Conservation (phyloP, 2,797 vertebrate genomes). For the Aeoliscus strigatus region DNA sequence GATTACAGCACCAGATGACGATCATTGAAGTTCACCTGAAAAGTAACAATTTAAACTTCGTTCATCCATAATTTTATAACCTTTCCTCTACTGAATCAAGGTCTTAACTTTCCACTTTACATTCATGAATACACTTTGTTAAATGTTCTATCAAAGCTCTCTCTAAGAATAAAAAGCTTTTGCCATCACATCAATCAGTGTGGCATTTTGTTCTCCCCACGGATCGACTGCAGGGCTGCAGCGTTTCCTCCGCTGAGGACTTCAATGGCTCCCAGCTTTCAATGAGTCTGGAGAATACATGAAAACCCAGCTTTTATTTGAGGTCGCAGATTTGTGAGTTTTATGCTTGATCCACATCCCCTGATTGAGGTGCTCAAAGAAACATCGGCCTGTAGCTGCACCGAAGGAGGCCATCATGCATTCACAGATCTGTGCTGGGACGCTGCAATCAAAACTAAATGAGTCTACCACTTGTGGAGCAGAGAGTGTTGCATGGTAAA, state of each 20-base stretch:
- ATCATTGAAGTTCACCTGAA: slow-evolving; percentile 13
- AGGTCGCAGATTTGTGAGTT: slow-evolving; percentile 60
- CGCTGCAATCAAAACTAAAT: slow-evolving; percentile 62
- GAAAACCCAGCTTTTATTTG: slow-evolving; percentile 66
- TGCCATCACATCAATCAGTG: slow-evolving; percentile 53
- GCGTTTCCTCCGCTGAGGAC: slow-evolving; percentile 42
- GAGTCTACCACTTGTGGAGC: slow-evolving; percentile 48
- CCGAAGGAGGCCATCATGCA: slow-evolving; percentile 54
- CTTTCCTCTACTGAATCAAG: slow-evolving; percentile 12
- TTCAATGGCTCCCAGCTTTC: slow-evolving; percentile 65
- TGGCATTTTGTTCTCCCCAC: slow-evolving; percentile 45
- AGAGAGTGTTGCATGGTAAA: slow-evolving; percentile 33
- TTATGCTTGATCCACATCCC: slow-evolving; percentile 60
- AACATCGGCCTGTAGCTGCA: slow-evolving; percentile 59
- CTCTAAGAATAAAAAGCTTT: slow-evolving; percentile 34
- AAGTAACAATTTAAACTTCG: slow-evolving; percentile 7
- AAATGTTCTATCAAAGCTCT: slow-evolving; percentile 31
- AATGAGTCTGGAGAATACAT: slow-evolving; percentile 63
- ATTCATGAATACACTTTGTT: slow-evolving; percentile 34
- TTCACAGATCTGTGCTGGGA: slow-evolving; percentile 43
- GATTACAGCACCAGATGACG: slow-evolving; percentile 35
- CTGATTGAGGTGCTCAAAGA: slow-evolving; percentile 59
- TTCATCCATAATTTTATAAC: slow-evolving; percentile 6
- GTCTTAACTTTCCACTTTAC: slow-evolving; percentile 14
- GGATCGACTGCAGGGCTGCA: slow-evolving; percentile 39